phyloP scores from a whole-genome alignment of 2,888 invertebrate genomes.

The Anagyrus pseudococci region DNA sequence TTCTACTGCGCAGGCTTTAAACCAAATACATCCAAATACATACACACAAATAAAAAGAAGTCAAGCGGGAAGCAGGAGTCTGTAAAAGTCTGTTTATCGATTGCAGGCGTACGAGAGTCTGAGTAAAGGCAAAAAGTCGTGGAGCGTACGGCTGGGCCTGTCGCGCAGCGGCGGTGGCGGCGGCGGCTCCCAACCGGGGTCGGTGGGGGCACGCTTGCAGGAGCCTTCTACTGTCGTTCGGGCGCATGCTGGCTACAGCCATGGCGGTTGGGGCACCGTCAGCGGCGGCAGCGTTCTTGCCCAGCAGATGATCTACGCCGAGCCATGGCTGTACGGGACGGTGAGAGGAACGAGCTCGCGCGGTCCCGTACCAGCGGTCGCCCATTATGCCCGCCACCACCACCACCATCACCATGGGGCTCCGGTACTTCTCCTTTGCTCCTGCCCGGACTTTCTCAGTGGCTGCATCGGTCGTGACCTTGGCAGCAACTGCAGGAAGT shows the following conservation, averaged over 20 bases:
- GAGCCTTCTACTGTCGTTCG: too few species aligned
- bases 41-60: too few species aligned
- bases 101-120: conserved; percentile 61
- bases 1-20: too few species aligned
- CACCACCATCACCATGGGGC: conserved; percentile 67
- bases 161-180: conserved; percentile 50
- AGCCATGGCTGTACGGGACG: conserved; percentile 86
- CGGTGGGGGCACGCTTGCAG: too few species aligned
- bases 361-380: too few species aligned
- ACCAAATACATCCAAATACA: too few species aligned
- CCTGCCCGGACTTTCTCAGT: conserved; percentile 80
- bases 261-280: conserved; percentile 60
- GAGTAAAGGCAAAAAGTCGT: conserved; percentile 71
- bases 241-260: conserved; percentile 66
- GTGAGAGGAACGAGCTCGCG: conserved; percentile 61
- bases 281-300: conserved; percentile 77
- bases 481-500: conserved; percentile 83
- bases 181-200: conserved; percentile 50
- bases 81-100: too few species aligned
- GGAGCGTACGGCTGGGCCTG: conserved; percentile 75
- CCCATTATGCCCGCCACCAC: conserved; percentile 61
- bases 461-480: conserved; percentile 78
- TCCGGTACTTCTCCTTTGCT: conserved; percentile 79
- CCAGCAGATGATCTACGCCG: conserved; percentile 72
- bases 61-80: too few species aligned